Conservation (phyloP, 2,888 invertebrate genomes). For the Brachypalpus laphriformis region DNA sequence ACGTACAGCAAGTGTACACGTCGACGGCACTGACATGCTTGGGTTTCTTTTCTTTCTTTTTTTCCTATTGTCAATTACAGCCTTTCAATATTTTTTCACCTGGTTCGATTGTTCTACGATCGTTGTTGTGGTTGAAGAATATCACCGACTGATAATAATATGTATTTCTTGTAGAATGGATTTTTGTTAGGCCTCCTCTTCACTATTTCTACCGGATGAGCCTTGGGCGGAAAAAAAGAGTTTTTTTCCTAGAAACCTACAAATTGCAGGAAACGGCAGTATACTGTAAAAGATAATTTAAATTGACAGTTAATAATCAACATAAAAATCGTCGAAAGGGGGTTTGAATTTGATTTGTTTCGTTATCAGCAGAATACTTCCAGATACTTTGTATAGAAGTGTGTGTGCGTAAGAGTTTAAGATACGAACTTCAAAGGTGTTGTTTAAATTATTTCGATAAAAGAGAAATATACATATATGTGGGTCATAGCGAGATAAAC, state of each 20-base stretch:
- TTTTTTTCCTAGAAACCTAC: constrained; percentile 22
- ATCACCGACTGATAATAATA: constrained; percentile 19
- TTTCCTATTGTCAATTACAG: constrained; percentile 2
- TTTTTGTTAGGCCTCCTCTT: neutral
- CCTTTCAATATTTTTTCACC: constrained; percentile 69
- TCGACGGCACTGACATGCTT: constrained; percentile 61
- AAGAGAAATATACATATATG: constrained; percentile 19
- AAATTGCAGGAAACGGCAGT: constrained; percentile 37
- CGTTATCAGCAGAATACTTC: constrained; percentile 26
- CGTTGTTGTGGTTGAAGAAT: constrained; percentile 14
- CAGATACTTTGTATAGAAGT: constrained; percentile 10
- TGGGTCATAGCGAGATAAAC: constrained; percentile 52
- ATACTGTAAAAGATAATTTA: constrained; percentile 39
- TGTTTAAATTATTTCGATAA: constrained; percentile 27
- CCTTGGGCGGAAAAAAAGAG: neutral
- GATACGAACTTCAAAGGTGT: constrained; percentile 50
- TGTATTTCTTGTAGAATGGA: neutral
- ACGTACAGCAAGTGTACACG: constrained; percentile 65
- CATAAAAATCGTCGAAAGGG: constrained; percentile 43
- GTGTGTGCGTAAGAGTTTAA: constrained; percentile 11
- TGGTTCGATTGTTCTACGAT: constrained; percentile 66
- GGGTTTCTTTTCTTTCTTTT: constrained; percentile 11
- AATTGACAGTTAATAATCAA: constrained; percentile 39
- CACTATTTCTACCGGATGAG: neutral
- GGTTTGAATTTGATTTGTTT: constrained; percentile 24